Evolutionary conservation across 2,888 invertebrate species (phyloP).

Genomic region (Microdon myrmicae): DNA sequence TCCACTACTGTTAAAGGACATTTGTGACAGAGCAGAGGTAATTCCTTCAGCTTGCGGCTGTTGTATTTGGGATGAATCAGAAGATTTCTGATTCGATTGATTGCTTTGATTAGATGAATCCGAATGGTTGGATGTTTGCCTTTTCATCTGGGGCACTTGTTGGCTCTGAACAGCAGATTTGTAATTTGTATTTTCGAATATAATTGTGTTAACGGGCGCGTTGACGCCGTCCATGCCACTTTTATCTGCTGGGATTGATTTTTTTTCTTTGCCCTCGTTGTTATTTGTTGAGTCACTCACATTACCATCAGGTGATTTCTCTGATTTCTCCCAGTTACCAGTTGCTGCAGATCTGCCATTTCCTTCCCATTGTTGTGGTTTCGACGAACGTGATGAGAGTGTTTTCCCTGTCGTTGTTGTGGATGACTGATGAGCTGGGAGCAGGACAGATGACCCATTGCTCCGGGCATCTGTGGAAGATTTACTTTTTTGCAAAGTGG

Average conservation of each 20-base stretch:
- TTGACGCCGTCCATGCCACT: conserved; percentile 75
- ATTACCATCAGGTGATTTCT: conserved; percentile 25
- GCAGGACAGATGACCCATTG: conserved; percentile 13
- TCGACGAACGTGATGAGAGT: conserved; percentile 21
- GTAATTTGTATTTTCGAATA: conserved; percentile 92
- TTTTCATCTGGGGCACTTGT: conserved; percentile 68
- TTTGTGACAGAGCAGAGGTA: conserved; percentile 71
- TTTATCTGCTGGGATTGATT: conserved; percentile 25
- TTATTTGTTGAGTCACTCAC: conserved; percentile 35
- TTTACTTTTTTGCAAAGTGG: conserved; percentile 55
- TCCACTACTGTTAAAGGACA: conserved; percentile 70
- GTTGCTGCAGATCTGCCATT: conserved; percentile 26
- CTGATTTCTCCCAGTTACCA: conserved; percentile 33
- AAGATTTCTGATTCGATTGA: conserved; percentile 28
- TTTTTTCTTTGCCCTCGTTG: conserved; percentile 33
- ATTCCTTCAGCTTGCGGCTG: conserved; percentile 63
- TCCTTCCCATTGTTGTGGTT: conserved; percentile 41
- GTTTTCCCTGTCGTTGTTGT: conserved; percentile 34
- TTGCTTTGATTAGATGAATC: conserved; percentile 34
- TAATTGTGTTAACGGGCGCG: conserved; percentile 86
- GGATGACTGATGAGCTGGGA: conserved; percentile 30
- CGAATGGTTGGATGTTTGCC: conserved; percentile 63
- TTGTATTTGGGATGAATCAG: conserved; percentile 34
- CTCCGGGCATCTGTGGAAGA: conserved; percentile 38
- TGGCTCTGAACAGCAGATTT: conserved; percentile 72